Evolutionary conservation across 2,888 invertebrate species (phyloP), one percentile per base, ranked within the genome.

Genomic region (Epirrita christyi): DNA sequence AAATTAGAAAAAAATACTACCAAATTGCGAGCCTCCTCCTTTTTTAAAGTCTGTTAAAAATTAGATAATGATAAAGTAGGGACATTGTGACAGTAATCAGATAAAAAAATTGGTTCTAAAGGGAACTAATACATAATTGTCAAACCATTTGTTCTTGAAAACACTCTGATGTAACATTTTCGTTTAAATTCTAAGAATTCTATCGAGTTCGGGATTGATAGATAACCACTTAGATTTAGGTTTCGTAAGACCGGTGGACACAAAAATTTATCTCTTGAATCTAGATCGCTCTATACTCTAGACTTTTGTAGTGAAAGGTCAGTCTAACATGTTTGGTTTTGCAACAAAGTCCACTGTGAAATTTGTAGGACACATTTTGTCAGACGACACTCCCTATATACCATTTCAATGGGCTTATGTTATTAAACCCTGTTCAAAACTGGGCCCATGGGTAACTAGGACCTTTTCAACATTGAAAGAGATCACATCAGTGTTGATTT

Each of bases 281-380:
- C 88, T 88, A 87, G 87, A 86, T 83, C 85, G 74, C 61, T 37
- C 46, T 41, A 48, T 67, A 69, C 75, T 78, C 75, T 78, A 81
- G 80, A 87, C 84, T 84, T 83, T 84, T 78, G 84, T 79, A 75
- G 82, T 76, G 85, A 89, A 88, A 90, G 88, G 88, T 89, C 86
- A 85, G 61, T 60, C 65, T 66, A 76, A 81, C 85, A 76, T 76
- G 81, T 77, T 78, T 67, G 52, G 63, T 78, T 76, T 81, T 71
- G 78, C 66, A 82, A 78, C 69, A 60, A 57, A 60, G 53, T 52
- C 48, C 55, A 53, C 59, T 68, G 50, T 64, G 55, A 67, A 69
- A 74, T 73, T 67, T 70, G 67, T 75, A 66, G 64, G 65, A 57
- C 37, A 14, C 15, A 51, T 61, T 55, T 52, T 28, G 63, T 37